Evolutionary conservation across 2,797 vertebrate genomes (phyloP).

Genomic region (Hapalemur alaotrensis): DNA sequence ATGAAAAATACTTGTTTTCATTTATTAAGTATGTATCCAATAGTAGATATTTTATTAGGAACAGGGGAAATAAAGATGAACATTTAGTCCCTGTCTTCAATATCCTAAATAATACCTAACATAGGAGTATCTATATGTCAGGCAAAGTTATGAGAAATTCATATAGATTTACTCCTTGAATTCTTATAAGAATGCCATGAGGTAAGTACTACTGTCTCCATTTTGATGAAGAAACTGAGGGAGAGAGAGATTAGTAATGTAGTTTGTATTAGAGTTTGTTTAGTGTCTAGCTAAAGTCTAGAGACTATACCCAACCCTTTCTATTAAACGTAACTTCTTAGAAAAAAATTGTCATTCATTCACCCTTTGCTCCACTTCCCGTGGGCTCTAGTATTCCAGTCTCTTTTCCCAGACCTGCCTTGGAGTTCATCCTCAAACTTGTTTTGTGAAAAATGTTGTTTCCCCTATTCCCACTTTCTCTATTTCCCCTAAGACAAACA

Average conservation of each 20-base stretch:
- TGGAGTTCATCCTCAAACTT: not conserved
- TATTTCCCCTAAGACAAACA: not conserved
- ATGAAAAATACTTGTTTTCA: constrained; percentile 3
- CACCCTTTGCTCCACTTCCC: not conserved
- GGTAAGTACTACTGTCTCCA: not conserved
- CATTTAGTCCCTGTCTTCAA: not conserved
- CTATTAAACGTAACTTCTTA: not conserved
- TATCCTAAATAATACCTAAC: not conserved
- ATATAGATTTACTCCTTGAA: not conserved
- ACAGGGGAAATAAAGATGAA: not conserved
- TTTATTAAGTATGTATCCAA: not conserved
- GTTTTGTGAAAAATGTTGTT: constrained; percentile 2
- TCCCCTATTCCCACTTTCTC: not conserved
- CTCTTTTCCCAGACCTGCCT: not conserved
- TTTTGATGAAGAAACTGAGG: not conserved
- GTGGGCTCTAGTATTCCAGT: not conserved
- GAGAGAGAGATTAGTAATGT: not conserved
- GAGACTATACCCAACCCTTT: not conserved
- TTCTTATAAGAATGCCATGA: not conserved
- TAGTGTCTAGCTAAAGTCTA: not conserved
- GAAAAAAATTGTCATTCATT: not conserved
- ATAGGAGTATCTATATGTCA: not conserved
- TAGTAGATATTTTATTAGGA: not conserved
- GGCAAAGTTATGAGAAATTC: not conserved
- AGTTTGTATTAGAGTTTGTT: not conserved